Evolutionary conservation across 2,888 invertebrate genomes (phyloP).

Genomic region (Ceratothoa steindachneri): DNA sequence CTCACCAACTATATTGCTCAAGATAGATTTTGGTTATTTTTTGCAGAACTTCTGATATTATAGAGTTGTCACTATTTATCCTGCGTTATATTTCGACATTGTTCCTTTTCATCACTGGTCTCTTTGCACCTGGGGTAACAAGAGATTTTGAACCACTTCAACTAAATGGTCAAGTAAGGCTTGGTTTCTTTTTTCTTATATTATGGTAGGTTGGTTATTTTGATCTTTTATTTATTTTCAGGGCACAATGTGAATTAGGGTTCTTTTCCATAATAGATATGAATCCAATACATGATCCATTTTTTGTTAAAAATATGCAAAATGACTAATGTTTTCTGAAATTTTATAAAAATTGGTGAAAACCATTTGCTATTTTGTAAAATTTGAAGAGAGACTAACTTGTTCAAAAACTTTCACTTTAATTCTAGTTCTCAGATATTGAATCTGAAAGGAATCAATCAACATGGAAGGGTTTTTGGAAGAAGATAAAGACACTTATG

Average conservation of each 20-base stretch:
- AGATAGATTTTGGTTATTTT: not conserved
- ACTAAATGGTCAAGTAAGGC: not conserved
- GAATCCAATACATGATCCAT: not conserved
- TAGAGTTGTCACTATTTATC: constrained; percentile 83
- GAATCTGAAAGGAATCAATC: constrained; percentile 57
- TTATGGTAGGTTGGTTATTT: too few species aligned
- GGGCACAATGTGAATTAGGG: too few species aligned
- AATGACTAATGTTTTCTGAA: too few species aligned
- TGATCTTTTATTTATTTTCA: too few species aligned
- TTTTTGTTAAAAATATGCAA: not conserved
- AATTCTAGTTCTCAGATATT: not conserved
- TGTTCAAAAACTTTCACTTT: too few species aligned
- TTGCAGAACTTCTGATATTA: constrained; percentile 59
- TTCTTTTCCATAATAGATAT: too few species aligned
- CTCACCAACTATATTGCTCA: not conserved
- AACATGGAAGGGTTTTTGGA: constrained; percentile 73
- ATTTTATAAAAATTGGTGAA: too few species aligned
- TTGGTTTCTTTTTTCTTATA: too few species aligned
- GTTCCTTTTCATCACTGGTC: constrained; percentile 74
- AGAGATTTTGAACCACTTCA: not conserved
- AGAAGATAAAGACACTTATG: constrained; percentile 71
- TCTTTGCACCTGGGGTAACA: constrained; percentile 73
- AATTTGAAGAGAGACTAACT: too few species aligned
- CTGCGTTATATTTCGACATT: constrained; percentile 66
- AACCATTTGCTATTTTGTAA: too few species aligned